Base-by-base conservation (phyloP, 2,888 invertebrate species). In the Galeruca laticollis region DNA sequence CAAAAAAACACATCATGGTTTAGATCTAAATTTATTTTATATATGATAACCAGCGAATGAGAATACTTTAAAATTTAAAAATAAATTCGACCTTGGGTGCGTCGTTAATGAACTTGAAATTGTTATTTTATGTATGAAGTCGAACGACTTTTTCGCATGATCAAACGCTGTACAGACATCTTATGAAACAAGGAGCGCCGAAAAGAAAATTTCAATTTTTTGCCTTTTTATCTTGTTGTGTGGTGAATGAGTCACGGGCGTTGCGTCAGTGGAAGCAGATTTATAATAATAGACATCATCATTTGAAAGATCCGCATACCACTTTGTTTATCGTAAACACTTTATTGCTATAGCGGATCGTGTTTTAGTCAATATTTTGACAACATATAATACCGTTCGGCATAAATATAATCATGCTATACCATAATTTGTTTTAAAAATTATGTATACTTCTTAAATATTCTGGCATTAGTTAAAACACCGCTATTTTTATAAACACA, bases 31-130 rank as follows among this genome's bases (percentile, higher is more conserved):
- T 49, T 49, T 49, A 11, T 49, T 49, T 20, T 49, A 11, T 49
- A 20, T 15, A 49, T 2, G 18, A 49, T 49, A 10, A 49, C n/a
- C 20, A 21, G 43, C 11, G 6, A 43, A 43, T 11, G n/a, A 43
- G 11, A 3, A 49, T 15, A 49, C 13, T 47, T 47, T 47, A 9
- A 51, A 51, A 51, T 20, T 9, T 52, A 52, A 52, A 52, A 26
- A 52, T 52, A 52, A 26, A 26, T 11, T 21, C 11, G 26, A 15
- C 18, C 18, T 47, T 26, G 52, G 10, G 18, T 49, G 20, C 11
- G 49, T 20, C 4, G 49, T 4, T 52, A 52, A 21, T 52, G 26
- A 52, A 52, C 52, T 26, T 52, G n/a, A 26, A 52, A 20, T 15
- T 20, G 15, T n/a, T n/a, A n/a, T n/a, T 43, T n/a, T 2, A 43